Conservation (phyloP, 2,113 vertebrate species). For the Progne subis region DNA sequence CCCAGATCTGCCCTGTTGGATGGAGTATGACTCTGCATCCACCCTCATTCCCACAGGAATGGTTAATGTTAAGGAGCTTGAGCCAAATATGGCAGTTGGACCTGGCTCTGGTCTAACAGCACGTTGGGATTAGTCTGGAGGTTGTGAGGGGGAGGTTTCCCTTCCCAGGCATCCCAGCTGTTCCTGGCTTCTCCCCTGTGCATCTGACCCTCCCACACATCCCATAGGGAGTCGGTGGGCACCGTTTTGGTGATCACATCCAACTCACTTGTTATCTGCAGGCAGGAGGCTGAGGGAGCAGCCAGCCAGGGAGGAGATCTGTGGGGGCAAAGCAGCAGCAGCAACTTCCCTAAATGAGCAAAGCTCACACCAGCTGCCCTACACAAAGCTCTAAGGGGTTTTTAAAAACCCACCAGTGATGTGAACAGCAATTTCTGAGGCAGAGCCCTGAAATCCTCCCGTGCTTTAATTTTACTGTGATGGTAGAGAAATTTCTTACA, state of each 20-base stretch:
- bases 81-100: not conserved
- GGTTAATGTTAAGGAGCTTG: not conserved
- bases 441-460: not conserved
- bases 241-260: not conserved
- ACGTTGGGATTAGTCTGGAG: fast-evolving
- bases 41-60: too few relatives aligned
- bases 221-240: not conserved
- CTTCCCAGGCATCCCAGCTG: not conserved
- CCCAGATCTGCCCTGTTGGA: not conserved
- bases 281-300: not conserved
- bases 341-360: not conserved
- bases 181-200: not conserved
- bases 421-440: not conserved
- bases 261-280: not conserved
- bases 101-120: not conserved
- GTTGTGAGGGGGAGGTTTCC: not conserved
- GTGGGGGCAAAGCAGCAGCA: not conserved
- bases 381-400: not conserved
- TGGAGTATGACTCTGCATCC: not conserved
- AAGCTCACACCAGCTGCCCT: not conserved
- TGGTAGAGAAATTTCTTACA: not conserved
- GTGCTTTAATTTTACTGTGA: not conserved
- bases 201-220: not conserved
- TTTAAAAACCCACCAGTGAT: not conserved
- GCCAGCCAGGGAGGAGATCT: not conserved